These are phyloP conservation scores for Tragopan temminckii DNA, from an alignment of 2,797 vertebrate genomes.

Conservation along the genomic window DNA sequence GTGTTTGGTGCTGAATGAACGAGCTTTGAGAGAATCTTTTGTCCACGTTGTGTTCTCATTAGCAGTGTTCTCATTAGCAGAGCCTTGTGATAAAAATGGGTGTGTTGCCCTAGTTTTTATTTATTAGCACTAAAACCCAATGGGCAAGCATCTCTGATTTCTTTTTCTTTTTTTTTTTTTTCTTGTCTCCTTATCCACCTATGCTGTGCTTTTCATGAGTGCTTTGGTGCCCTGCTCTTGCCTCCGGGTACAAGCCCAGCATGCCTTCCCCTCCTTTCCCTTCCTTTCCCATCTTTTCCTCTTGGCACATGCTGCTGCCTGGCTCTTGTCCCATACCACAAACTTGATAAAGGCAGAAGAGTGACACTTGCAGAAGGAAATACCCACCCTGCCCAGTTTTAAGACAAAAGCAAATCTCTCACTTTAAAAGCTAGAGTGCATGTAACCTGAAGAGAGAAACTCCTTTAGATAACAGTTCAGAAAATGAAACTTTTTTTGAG, in stretches of 20 bases:
- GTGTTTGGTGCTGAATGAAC: slow-evolving; percentile 47
- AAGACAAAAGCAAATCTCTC: background rate
- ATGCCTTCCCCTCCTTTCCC: background rate
- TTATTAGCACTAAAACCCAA: background rate
- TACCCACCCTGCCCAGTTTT: background rate
- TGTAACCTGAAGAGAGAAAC: background rate
- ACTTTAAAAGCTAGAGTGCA: background rate
- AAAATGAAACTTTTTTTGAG: background rate
- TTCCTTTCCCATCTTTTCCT: background rate
- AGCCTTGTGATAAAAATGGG: slow-evolving; percentile 38
- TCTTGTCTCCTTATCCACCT: background rate
- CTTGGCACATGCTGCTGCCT: background rate
- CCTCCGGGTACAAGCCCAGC: background rate
- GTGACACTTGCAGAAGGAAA: background rate
- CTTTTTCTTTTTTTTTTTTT: background rate
- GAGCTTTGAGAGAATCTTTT: slow-evolving; percentile 57
- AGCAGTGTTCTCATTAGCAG: slow-evolving; percentile 51
- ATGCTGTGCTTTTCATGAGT: background rate
- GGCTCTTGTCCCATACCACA: background rate
- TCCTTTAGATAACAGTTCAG: background rate
- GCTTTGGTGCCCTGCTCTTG: background rate
- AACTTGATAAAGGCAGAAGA: background rate
- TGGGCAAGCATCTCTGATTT: background rate
- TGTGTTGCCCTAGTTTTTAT: slow-evolving; percentile 41
- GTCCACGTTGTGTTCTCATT: slow-evolving; percentile 61